A percentile compares a stretch with the other conserved stretches of the same genome.
These are phyloP conservation scores for Pachyrhynchus sulphureomaculatus DNA, from an alignment of 1,140 invertebrate species.

Conservation along the genomic window DNA sequence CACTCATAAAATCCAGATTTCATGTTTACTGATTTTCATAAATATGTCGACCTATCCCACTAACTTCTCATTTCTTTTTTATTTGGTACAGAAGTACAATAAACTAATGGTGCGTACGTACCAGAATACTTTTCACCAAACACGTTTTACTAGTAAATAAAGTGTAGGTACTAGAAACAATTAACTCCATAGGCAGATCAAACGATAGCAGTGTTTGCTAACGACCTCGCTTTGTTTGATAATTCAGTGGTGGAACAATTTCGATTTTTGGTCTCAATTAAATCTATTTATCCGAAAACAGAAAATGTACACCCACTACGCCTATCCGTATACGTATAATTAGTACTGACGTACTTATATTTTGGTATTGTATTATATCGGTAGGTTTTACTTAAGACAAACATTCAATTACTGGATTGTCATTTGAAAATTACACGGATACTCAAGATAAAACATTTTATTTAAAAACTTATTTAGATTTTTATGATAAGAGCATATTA, in stretches of 20 bases:
- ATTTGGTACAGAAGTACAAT: not conserved
- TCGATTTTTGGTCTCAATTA: slow-evolving; percentile 5
- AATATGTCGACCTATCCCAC: not conserved
- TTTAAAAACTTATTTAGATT: too few species aligned
- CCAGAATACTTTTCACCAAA: not conserved
- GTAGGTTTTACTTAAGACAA: too few species aligned
- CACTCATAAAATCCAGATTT: too few species aligned
- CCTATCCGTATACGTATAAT: slow-evolving; percentile 1
- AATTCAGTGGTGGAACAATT: slow-evolving; percentile 16
- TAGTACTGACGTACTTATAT: not conserved
- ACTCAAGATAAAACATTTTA: too few species aligned
- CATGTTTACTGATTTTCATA: not conserved
- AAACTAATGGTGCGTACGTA: not conserved
- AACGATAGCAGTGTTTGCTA: slow-evolving; percentile 25
- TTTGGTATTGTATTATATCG: too few species aligned
- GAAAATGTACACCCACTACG: too few species aligned
- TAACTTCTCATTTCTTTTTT: not conserved
- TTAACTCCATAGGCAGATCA: slow-evolving; percentile 26
- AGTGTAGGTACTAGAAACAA: slow-evolving; percentile 2
- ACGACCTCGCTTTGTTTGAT: slow-evolving; percentile 23
- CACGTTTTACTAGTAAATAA: slow-evolving; percentile 16
- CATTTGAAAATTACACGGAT: too few species aligned
- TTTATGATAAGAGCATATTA: too few species aligned
- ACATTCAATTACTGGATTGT: too few species aligned
- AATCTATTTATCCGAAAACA: slow-evolving; percentile 1